Evolutionary conservation across 2,797 vertebrate genomes (phyloP), one percentile per base, ranked within the genome.

Genomic region (Scolopax bukidnonensis): DNA sequence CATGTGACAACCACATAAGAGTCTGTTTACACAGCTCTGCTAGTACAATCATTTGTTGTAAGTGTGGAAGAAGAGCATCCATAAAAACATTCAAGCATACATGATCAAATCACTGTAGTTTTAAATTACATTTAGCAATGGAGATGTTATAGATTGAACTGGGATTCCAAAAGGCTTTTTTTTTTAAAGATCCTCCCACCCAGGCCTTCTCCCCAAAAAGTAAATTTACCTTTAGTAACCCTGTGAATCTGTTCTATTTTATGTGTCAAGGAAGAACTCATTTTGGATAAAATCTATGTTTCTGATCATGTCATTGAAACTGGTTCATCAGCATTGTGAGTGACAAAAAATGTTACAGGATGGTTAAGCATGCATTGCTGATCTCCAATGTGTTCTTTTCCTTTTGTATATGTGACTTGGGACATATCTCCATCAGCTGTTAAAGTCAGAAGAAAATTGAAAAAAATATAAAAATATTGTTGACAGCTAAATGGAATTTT

Each of bases 121-220:
- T 83, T 36, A 73, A 70, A 73, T 21, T 38, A 16, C 12, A 61
- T 70, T 77, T 82, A 76, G 1, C 23, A 41, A 16, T 28, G 6
- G 11, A 83, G n/a, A 54, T 54, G 4, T 3, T 50, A 33, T 13
- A 63, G 18, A n/a, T 38, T n/a, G 28, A 88, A 70, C 30, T 71
- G 2, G 1, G 36, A 77, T 71, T 89, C 33, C 33, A 40, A 36
- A 87, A 36, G 1, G 4, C 6, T 19, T 85, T 56, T 64, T 16
- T 24, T 60, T 67, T 38, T 24, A 81, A 56, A 64, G 21, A 60
- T 9, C n/a, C 6, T 1, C 1, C 0, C 6, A 1, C 10, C 2
- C n/a, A 11, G 50, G 50, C 3, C 50, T 51, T 1, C 0, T 8
- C 2, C 8, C 1, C 4, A 27, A 27, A 50, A 15, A 25, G 27